phyloP scores from a whole-genome alignment of 2,113 vertebrate genomes.

The Amazona guildingii region DNA sequence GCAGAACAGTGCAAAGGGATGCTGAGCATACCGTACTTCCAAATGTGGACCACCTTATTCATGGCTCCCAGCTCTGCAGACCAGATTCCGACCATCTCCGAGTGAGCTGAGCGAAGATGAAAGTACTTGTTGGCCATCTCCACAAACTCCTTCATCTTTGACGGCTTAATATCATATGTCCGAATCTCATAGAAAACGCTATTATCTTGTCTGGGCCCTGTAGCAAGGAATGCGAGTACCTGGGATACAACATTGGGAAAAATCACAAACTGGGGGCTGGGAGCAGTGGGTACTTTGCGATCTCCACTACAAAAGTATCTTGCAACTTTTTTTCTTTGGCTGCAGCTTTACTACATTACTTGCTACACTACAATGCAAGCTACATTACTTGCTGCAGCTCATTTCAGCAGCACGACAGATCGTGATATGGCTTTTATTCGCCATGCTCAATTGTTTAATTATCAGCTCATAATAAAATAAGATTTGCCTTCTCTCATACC shows the following conservation, averaged over 20 bases:
- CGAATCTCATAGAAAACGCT: slow-evolving; percentile 88
- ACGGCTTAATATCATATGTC: slow-evolving; percentile 84
- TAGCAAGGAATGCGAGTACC: slow-evolving; percentile 67
- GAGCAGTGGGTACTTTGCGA: not conserved
- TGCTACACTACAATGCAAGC: not conserved
- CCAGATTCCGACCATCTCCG: slow-evolving; percentile 89
- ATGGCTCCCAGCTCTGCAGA: slow-evolving; percentile 81
- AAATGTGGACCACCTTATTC: slow-evolving; percentile 90
- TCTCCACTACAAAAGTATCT: not conserved
- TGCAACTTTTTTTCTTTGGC: not conserved
- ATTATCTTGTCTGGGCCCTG: slow-evolving; percentile 77
- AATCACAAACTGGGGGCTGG: not conserved
- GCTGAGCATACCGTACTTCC: slow-evolving; percentile 86
- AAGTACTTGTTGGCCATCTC: slow-evolving; percentile 80
- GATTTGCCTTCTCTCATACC: not conserved
- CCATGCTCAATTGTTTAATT: not conserved
- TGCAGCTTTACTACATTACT: not conserved
- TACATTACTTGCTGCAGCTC: not conserved
- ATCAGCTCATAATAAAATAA: not conserved
- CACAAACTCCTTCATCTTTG: slow-evolving; percentile 83
- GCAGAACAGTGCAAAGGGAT: not conserved
- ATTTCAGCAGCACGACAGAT: not conserved
- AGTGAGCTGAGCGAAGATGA: slow-evolving; percentile 84
- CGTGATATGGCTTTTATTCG: not conserved
- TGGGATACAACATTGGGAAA: slow-evolving; percentile 16